These are phyloP conservation scores for Aplysina aerophoba DNA, from an alignment of 37 sponge, comb jelly and placozoan species.

Conservation along the genomic window DNA sequence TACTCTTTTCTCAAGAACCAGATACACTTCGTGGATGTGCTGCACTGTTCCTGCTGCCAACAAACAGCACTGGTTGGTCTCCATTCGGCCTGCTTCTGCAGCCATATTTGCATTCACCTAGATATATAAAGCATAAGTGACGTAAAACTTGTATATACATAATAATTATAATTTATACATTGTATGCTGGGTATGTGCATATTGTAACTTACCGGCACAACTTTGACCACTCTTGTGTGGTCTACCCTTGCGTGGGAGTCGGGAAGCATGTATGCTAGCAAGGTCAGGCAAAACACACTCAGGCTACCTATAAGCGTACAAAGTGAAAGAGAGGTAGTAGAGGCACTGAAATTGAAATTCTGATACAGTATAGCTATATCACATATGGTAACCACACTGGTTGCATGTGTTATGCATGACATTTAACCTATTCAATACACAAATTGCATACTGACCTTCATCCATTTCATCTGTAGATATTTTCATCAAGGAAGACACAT, in stretches of 20 bases:
- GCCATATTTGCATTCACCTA: conserved; percentile 21
- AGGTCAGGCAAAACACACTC: conserved; percentile 10
- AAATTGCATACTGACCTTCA: too few species aligned
- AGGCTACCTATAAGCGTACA: neutral
- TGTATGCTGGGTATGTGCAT: too few species aligned
- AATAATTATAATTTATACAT: too few species aligned
- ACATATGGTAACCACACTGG: too few species aligned
- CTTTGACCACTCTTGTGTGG: conserved; percentile 23
- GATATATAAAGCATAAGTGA: neutral
- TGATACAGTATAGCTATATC: too few species aligned
- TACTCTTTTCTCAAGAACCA: neutral
- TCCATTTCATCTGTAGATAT: conserved; percentile 19
- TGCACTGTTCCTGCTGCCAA: conserved; percentile 8
- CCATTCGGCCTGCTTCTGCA: conserved; percentile 5
- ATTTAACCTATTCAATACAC: too few species aligned
- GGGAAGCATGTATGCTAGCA: conserved; percentile 7
- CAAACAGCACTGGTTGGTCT: conserved; percentile 15
- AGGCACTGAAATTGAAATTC: neutral
- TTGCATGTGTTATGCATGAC: too few species aligned
- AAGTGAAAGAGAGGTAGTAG: neutral
- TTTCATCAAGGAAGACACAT: neutral
- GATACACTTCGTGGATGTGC: neutral
- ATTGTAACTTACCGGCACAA: conserved; percentile 19
- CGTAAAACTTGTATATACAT: too few species aligned
- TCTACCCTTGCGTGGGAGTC: conserved; percentile 7